Evolutionary conservation across 37 sponge, comb jelly and placozoan genomes (phyloP), one percentile per base, ranked within the genome.

Genomic region (Axinella damicornis): DNA sequence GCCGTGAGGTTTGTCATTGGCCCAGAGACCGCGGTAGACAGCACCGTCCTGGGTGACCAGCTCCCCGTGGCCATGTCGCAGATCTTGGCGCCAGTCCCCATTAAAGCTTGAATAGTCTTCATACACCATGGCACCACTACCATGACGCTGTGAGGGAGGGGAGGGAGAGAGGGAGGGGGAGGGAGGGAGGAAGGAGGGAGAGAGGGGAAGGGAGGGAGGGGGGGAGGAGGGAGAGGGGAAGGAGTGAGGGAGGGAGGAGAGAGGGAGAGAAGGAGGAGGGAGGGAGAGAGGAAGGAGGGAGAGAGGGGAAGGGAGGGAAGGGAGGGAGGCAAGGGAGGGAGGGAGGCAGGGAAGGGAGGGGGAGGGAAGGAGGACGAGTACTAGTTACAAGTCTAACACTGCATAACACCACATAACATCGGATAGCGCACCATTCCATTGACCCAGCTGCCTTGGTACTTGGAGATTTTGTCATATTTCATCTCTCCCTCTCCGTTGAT

Each of bases 401-500:
- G 46, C 46, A 46, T 12, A 46, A 46, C 46, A 46, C 9, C 9
- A 9, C 9, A 9, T 46, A 46, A 46, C 46, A 46, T 9, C 9
- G 46, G 6, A 9, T 20, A 21, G 25, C 85, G 28, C 35, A 91
- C 91, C 77, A 77, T 40, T 1, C 89, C 91, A 82, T 92, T 79
- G 56, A 84, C 38, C 93, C 96, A 97, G 46, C 28, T 11, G 12
- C 98, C 98, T 13, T 85, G 83, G 81, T 95, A 97, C 77, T 87
- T 95, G 56, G 71, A 65, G 11, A 71, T 83, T 32, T 37, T 31
- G 38, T 68, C 58, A 66, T 95, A 97, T 6, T 52, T 69, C 94
- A 95, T 97, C 63, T 88, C 89, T 71, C 98, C 98, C 28, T 94
- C 86, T 34, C 97, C 97, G 55, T 83, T 55, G 65, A 91, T 91